A percentile compares a stretch with the other conserved stretches of the same genome.
phyloP scores from a whole-genome alignment of 2,797 vertebrate species.

The Oreortyx pictus region DNA sequence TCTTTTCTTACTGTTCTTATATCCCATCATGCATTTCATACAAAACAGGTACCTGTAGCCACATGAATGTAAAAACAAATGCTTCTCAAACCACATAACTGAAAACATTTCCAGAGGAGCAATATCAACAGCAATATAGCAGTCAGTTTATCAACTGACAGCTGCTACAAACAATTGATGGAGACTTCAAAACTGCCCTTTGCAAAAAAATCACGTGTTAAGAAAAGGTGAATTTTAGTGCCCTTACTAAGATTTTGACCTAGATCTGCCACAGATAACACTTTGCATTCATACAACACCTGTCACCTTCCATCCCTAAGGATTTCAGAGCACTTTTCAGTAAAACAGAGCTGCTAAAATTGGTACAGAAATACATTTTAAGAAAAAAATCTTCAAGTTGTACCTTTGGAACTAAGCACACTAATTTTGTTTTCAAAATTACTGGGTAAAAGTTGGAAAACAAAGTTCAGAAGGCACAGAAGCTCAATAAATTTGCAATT shows the following conservation, averaged over 20 bases:
- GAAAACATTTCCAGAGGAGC: not conserved
- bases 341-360: not conserved
- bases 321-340: constrained; percentile 23
- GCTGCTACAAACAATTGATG: not conserved
- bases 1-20: not conserved
- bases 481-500: not conserved
- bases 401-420: not conserved
- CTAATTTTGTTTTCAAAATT: constrained; percentile 18
- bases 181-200: not conserved
- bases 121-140: not conserved
- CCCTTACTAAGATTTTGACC: not conserved
- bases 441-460: not conserved
- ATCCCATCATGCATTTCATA: not conserved
- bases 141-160: not conserved
- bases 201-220: not conserved
- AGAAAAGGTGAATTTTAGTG: constrained; percentile 12
- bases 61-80: not conserved
- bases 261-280: constrained; percentile 46
- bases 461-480: not conserved
- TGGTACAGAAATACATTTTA: not conserved
- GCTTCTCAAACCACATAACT: not conserved
- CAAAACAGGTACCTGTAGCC: not conserved
- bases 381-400: not conserved
- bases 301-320: constrained; percentile 23
- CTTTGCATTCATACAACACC: not conserved